These are phyloP conservation scores for Eilema griseolum DNA, from an alignment of 2,888 invertebrate genomes.

Conservation along the genomic window DNA sequence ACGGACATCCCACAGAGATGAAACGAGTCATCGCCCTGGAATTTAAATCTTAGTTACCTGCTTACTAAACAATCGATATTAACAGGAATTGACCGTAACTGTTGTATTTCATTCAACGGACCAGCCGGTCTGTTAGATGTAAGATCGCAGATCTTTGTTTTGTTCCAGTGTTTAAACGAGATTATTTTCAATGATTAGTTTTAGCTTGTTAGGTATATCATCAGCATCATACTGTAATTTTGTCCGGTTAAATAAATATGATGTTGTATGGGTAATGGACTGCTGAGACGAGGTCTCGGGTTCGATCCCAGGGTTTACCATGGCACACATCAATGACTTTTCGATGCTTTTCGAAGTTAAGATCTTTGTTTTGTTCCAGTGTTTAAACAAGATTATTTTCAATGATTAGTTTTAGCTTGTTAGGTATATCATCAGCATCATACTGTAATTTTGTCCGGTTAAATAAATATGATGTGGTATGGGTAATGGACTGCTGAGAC, in stretches of 20 bases:
- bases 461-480: no score
- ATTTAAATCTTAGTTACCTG: constrained; percentile 65
- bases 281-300: no score
- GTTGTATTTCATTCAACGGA: constrained; percentile 5
- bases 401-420: background rate
- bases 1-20: constrained; percentile 53
- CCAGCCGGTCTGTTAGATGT: background rate
- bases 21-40: constrained; percentile 70
- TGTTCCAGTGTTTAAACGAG: background rate
- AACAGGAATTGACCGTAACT: background rate
- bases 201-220: background rate
- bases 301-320: no score
- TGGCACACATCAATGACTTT: no score
- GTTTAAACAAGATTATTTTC: background rate
- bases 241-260: background rate
- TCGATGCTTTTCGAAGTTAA: no score
- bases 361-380: background rate
- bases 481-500: no score
- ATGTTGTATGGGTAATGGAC: no score
- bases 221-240: background rate
- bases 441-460: background rate
- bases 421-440: background rate
- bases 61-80: constrained; percentile 16
- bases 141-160: background rate
- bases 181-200: background rate